phyloP scores from a whole-genome alignment of 1,140 invertebrate genomes.

The Diorhabda carinulata region DNA sequence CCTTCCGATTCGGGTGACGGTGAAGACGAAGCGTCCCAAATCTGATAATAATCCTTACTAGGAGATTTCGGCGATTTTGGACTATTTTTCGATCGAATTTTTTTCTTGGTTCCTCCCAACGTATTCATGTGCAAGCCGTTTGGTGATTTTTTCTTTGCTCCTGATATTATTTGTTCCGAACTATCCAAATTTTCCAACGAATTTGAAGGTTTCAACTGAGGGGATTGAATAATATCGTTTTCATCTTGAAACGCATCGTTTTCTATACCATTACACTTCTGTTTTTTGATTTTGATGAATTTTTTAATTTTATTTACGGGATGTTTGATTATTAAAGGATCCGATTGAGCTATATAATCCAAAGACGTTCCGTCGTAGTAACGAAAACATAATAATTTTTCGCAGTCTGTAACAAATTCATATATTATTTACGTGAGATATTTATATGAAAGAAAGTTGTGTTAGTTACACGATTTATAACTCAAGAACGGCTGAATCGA shows the following conservation, averaged over 20 bases:
- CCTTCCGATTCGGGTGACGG: slow-evolving; percentile 50
- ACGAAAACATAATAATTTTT: slow-evolving; percentile 51
- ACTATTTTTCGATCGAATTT: slow-evolving; percentile 38
- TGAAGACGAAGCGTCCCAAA: slow-evolving; percentile 57
- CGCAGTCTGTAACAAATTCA: slow-evolving; percentile 40
- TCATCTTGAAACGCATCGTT: slow-evolving; percentile 44
- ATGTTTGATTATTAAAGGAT: slow-evolving; percentile 47
- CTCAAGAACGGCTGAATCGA: too few relatives aligned
- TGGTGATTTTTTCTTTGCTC: slow-evolving; percentile 41
- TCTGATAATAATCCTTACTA: slow-evolving; percentile 58
- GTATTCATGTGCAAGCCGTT: slow-evolving; percentile 28
- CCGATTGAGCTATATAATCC: slow-evolving; percentile 50
- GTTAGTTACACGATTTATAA: too few relatives aligned
- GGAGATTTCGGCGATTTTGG: slow-evolving; percentile 51
- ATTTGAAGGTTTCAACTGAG: slow-evolving; percentile 38
- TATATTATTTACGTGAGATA: too few relatives aligned
- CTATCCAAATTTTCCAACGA: slow-evolving; percentile 41
- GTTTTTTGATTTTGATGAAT: slow-evolving; percentile 38
- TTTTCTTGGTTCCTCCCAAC: slow-evolving; percentile 45
- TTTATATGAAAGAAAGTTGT: too few relatives aligned
- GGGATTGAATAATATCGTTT: slow-evolving; percentile 16
- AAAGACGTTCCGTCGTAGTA: slow-evolving; percentile 51
- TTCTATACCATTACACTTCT: slow-evolving; percentile 42
- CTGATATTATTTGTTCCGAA: slow-evolving; percentile 30
- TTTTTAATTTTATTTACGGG: slow-evolving; percentile 41